Evolutionary conservation across 2,888 invertebrate genomes (phyloP).

Genomic region (Chrysotoxum bicinctum): DNA sequence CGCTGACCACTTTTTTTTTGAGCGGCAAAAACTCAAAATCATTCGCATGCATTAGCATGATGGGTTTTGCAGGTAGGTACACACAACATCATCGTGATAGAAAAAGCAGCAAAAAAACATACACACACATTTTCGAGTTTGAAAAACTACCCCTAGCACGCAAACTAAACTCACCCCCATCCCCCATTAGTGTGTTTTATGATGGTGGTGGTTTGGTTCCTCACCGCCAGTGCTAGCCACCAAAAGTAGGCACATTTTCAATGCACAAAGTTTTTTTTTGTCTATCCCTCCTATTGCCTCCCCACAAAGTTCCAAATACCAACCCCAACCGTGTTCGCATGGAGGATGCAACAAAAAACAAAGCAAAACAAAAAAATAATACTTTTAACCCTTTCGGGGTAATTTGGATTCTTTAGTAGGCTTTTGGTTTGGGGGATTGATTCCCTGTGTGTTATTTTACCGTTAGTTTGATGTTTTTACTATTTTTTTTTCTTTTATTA

Average conservation of each 20-base stretch:
- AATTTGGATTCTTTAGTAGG: slow-evolving; percentile 63
- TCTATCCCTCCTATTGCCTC: not conserved
- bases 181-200: slow-evolving; percentile 9
- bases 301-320: slow-evolving; percentile 14
- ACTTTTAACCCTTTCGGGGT: slow-evolving; percentile 60
- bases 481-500: slow-evolving; percentile 37
- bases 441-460: slow-evolving; percentile 60
- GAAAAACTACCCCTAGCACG: slow-evolving; percentile 45
- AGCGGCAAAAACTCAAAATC: slow-evolving; percentile 57
- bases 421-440: slow-evolving; percentile 63
- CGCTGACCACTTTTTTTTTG: slow-evolving; percentile 30
- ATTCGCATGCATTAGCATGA: slow-evolving; percentile 68
- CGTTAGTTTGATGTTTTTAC: slow-evolving; percentile 60
- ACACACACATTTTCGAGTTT: slow-evolving; percentile 43
- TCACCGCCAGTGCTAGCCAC: not conserved
- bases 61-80: no score
- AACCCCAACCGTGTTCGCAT: slow-evolving; percentile 20
- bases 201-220: slow-evolving; percentile 70
- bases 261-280: slow-evolving; percentile 34
- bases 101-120: slow-evolving; percentile 17
- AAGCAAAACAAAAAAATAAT: slow-evolving; percentile 24
- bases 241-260: slow-evolving; percentile 65
- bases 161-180: slow-evolving; percentile 54
- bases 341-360: not conserved
- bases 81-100: slow-evolving; percentile 29